Conservation (phyloP, 2,113 vertebrate genomes). For the Mola mola region DNA sequence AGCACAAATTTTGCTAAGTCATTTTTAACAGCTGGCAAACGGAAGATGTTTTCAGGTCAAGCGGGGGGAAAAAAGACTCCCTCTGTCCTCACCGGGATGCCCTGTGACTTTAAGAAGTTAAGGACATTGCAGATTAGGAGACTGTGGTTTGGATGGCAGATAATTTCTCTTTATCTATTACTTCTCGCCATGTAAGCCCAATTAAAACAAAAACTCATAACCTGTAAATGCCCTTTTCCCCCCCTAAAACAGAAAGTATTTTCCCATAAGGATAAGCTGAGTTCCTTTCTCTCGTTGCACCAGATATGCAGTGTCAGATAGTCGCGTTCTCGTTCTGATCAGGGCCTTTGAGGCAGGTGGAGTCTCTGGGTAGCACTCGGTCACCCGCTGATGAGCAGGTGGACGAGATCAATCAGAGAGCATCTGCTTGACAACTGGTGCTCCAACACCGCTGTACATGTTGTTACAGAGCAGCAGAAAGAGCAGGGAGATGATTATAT, state of each 20-base stretch:
- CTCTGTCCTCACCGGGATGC: slow-evolving; percentile 13
- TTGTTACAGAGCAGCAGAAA: slow-evolving; percentile 61
- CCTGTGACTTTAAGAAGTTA: slow-evolving; percentile 21
- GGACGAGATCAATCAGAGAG: slow-evolving; percentile 51
- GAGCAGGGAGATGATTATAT: slow-evolving; percentile 62
- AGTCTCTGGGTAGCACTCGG: slow-evolving; percentile 50
- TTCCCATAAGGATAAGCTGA: not conserved
- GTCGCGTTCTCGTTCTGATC: slow-evolving; percentile 41
- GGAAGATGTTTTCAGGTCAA: slow-evolving; percentile 52
- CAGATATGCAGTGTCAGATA: slow-evolving; percentile 25
- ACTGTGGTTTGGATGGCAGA: not conserved
- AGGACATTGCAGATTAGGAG: not conserved
- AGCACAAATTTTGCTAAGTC: slow-evolving; percentile 11
- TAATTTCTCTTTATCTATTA: not conserved
- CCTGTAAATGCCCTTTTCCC: too few species aligned
- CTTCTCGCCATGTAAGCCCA: not conserved
- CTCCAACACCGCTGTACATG: slow-evolving; percentile 54
- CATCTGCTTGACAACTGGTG: slow-evolving; percentile 50
- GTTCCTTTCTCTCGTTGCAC: slow-evolving; percentile 14
- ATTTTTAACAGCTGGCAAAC: slow-evolving; percentile 34
- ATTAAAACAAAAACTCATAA: slow-evolving; percentile 19
- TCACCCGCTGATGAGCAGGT: slow-evolving; percentile 55
- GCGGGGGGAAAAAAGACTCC: slow-evolving; percentile 8
- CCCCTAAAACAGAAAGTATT: too few species aligned
- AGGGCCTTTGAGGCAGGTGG: slow-evolving; percentile 36